Evolutionary conservation across 1,140 invertebrate genomes (phyloP).

Genomic region (Eumaeus atala): DNA sequence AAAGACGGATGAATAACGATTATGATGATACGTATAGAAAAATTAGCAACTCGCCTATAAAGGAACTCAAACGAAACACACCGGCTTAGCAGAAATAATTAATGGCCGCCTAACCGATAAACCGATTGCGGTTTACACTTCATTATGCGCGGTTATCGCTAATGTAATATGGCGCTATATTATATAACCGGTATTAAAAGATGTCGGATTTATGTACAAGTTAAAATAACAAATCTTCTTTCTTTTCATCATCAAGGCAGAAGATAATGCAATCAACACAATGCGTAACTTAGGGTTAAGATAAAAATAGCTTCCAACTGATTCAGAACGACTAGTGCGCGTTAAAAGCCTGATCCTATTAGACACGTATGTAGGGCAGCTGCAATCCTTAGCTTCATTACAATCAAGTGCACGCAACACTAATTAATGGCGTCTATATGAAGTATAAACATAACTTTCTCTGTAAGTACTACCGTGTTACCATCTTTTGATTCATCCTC

Average conservation of each 20-base stretch:
- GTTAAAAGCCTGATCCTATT: conserved; percentile 7
- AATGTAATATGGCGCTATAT: too few relatives aligned
- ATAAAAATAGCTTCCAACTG: conserved; percentile 8
- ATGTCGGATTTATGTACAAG: too few relatives aligned
- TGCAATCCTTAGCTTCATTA: conserved; percentile 9
- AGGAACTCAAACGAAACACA: too few relatives aligned
- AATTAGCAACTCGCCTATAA: too few relatives aligned
- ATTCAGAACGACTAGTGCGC: conserved; percentile 4
- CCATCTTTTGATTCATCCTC: too few relatives aligned
- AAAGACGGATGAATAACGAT: too few relatives aligned
- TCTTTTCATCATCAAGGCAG: too few relatives aligned
- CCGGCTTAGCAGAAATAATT: too few relatives aligned
- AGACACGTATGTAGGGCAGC: conserved; percentile 6
- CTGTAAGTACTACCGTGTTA: not conserved
- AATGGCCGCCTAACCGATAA: not conserved
- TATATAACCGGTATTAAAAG: too few relatives aligned
- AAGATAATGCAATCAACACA: not conserved
- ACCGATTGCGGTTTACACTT: conserved; percentile 8
- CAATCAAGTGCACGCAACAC: conserved; percentile 6
- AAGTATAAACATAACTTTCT: conserved; percentile 6
- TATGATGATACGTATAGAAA: too few relatives aligned
- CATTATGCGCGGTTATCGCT: not conserved
- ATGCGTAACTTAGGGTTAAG: not conserved
- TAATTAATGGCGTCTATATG: conserved; percentile 2
- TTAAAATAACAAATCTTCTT: too few relatives aligned